Evolutionary conservation across 2,797 vertebrate species (phyloP).

Genomic region (Centropyge bicolor): DNA sequence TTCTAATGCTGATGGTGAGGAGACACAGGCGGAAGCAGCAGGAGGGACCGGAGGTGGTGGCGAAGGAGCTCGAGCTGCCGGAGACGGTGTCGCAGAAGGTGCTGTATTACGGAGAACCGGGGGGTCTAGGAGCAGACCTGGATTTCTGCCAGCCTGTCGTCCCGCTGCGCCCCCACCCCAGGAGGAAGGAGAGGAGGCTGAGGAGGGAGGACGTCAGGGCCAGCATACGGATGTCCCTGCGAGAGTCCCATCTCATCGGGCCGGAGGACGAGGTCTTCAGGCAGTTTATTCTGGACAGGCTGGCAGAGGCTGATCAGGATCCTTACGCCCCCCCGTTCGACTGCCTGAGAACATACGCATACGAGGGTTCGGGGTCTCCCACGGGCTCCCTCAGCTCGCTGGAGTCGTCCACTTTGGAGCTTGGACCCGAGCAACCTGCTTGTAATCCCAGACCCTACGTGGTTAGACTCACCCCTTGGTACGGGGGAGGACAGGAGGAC

Average conservation of each 20-base stretch:
- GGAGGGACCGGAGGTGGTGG: conserved; percentile 75
- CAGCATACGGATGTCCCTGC: conserved; percentile 88
- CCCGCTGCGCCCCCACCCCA: conserved; percentile 82
- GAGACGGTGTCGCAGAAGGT: conserved; percentile 91
- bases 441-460: conserved; percentile 79
- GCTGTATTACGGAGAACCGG: conserved; percentile 87
- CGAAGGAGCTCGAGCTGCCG: conserved; percentile 83
- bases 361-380: conserved; percentile 91
- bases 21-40: conserved; percentile 83
- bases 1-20: conserved; percentile 86
- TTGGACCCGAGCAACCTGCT: conserved; percentile 71
- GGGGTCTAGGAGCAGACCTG: conserved; percentile 30
- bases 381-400: conserved; percentile 94
- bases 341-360: conserved; percentile 89
- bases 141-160: conserved; percentile 79
- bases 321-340: conserved; percentile 89
- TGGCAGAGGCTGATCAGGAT: conserved; percentile 91
- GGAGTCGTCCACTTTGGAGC: conserved; percentile 79
- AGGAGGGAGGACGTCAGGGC: conserved; percentile 77
- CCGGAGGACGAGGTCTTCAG: conserved; percentile 90
- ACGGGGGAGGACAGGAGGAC: conserved; percentile 75
- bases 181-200: conserved; percentile 76
- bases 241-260: conserved; percentile 91
- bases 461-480: conserved; percentile 84
- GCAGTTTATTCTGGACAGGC: conserved; percentile 92